phyloP scores from a whole-genome alignment of 2,888 invertebrate genomes.

The Prostheceraeus crozeri region DNA sequence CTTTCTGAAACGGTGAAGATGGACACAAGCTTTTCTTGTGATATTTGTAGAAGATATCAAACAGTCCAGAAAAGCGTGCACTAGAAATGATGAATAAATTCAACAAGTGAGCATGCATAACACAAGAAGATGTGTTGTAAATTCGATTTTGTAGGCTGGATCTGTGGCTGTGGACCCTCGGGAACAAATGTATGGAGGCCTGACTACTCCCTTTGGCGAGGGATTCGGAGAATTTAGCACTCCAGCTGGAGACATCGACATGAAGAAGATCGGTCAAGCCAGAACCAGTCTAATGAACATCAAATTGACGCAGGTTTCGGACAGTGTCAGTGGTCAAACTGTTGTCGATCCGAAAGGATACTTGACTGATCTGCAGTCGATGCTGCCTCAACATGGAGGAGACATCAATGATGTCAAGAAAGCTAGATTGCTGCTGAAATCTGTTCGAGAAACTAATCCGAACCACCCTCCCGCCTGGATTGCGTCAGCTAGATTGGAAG shows the following conservation, averaged over 20 bases:
- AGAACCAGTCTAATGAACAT: slow-evolving; percentile 98
- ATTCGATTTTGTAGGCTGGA: no score
- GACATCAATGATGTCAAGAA: slow-evolving; percentile 97
- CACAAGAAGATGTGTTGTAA: no score
- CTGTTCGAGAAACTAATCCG: slow-evolving; percentile 89
- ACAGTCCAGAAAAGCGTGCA: no score
- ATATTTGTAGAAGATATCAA: no score
- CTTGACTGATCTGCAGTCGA: slow-evolving; percentile 94
- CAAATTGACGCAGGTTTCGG: slow-evolving; percentile 89
- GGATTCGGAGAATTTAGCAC: slow-evolving; percentile 56
- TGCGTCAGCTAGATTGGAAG: slow-evolving; percentile 91
- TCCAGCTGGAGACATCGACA: slow-evolving; percentile 73
- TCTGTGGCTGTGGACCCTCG: slow-evolving; percentile 26
- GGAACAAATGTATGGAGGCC: slow-evolving; percentile 59
- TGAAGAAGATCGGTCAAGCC: slow-evolving; percentile 96
- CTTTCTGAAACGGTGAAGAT: no score
- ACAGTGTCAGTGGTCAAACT: slow-evolving; percentile 96
- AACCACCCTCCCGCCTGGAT: slow-evolving; percentile 93
- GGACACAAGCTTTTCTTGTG: no score
- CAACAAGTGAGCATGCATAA: no score
- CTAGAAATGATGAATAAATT: no score
- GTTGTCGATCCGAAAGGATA: slow-evolving; percentile 99
- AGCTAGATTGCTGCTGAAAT: slow-evolving; percentile 83
- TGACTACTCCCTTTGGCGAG: slow-evolving; percentile 60
- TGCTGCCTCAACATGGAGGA: slow-evolving; percentile 96